Conservation (phyloP, 2,113 vertebrate genomes). For the Nothocercus nigrocapillus region DNA sequence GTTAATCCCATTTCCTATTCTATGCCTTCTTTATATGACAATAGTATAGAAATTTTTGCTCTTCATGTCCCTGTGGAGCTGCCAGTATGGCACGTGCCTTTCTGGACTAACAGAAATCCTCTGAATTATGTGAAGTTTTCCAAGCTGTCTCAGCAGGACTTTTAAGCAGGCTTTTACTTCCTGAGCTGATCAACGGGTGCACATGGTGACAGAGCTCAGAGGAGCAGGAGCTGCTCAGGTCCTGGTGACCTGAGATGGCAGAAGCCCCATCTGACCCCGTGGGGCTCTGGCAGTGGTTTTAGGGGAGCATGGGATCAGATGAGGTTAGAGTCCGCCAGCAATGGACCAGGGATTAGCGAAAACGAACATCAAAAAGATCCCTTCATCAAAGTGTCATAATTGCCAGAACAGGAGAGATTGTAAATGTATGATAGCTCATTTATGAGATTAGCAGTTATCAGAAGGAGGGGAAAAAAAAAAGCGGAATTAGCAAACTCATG, state of each 20-base stretch:
- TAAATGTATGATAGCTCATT: constrained; percentile 39
- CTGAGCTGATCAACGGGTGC: neutral
- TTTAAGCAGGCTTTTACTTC: neutral
- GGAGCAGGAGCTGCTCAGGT: neutral
- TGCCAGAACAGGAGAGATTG: constrained; percentile 58
- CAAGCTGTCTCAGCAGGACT: neutral
- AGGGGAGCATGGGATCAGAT: neutral
- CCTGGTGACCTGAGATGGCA: neutral
- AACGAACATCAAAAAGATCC: constrained; percentile 64
- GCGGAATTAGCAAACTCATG: neutral
- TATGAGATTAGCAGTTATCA: constrained; percentile 54
- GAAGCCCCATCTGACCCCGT: neutral
- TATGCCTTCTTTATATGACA: neutral
- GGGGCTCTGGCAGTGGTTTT: neutral
- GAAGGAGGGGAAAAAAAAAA: neutral
- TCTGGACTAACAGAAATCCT: neutral
- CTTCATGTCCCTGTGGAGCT: neutral
- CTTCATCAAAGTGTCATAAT: constrained; percentile 49
- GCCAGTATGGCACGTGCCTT: neutral
- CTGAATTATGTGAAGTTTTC: neutral
- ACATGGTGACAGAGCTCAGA: neutral
- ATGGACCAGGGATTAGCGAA: neutral
- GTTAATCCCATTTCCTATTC: neutral
- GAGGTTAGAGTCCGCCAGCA: constrained; percentile 2
- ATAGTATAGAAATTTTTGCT: neutral